Evolutionary conservation across 35 echinoderm and acorn worm species (phyloP), one percentile per base, ranked within the genome.

Genomic region (Heliocidaris erythrogramma): DNA sequence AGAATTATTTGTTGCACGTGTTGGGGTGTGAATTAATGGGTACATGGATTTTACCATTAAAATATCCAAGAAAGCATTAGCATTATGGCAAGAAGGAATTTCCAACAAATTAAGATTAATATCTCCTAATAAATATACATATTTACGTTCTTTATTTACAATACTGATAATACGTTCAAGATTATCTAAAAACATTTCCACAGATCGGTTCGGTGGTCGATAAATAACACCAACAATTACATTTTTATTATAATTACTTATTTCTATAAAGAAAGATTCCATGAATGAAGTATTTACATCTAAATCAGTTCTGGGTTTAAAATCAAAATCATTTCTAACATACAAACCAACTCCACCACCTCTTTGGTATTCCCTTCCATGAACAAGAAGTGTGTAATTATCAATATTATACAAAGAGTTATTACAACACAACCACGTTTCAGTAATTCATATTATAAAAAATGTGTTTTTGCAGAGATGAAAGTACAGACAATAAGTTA

Each of bases 101-200:
- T 88, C 86, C 13, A 88, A 88, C 30, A 88, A 88, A 88, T 88
- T 88, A 9, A 88, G 30, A 31, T 88, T 88, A 88, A 88, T 13
- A 31, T 88, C 86, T 13, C 86, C 86, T 88, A 88, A 88, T 9
- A 88, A 31, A 88, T 88, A 88, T 32, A 88, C 31, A 88, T 13
- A 88, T 88, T 88, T 88, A 31, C 30, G 10, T 88, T 88, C 86
- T 24, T 13, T 32, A 88, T 88, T 88, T 24, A 88, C 31, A 88
- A 88, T 30, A 88, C 30, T 13, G 10, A 88, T 9, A 88, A 88
- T 88, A 31, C 30, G 9, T 13, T 13, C 31, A 13, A 88, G 9
- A 24, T 9, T 24, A 10, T 88, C 86, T 24, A 88, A 32, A 88
- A 88, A 88, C 13, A 32, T 13, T 24, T 88, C 9, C 31, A 88